Evolutionary conservation across 2,113 vertebrate species (phyloP).

Genomic region (Orcinus orca): DNA sequence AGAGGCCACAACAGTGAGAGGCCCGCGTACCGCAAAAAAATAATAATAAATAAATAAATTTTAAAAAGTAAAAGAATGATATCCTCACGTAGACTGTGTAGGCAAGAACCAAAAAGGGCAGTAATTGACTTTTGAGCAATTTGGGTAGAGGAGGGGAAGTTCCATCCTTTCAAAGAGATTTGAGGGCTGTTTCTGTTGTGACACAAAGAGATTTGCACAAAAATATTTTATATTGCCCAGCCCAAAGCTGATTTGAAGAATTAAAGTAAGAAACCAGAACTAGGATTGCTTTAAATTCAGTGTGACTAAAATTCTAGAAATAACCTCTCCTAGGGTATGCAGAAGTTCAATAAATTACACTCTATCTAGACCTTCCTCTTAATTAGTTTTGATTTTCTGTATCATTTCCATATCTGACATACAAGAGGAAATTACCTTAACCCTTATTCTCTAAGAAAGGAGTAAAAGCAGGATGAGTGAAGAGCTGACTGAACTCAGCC

Average conservation of each 20-base stretch:
- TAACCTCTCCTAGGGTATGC: not conserved
- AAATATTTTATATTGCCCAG: slow-evolving; percentile 9
- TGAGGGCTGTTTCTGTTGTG: not conserved
- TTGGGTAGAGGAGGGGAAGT: too few species aligned
- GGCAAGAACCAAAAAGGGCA: not conserved
- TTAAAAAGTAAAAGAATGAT: not conserved
- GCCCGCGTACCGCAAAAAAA: too few species aligned
- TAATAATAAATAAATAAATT: not conserved
- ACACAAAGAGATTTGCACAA: not conserved
- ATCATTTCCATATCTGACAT: not conserved
- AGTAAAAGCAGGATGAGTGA: not conserved
- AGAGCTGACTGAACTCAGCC: not conserved
- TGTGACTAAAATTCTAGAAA: slow-evolving; percentile 11
- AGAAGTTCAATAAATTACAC: not conserved
- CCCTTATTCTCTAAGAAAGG: not conserved
- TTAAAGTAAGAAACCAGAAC: slow-evolving; percentile 5
- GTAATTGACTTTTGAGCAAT: not conserved
- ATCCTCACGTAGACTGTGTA: not conserved
- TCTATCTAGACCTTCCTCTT: not conserved
- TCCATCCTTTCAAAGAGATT: not conserved
- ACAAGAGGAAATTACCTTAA: not conserved
- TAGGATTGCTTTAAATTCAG: not conserved
- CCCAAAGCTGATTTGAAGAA: slow-evolving; percentile 26
- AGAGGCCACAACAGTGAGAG: too few species aligned
- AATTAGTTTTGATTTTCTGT: slow-evolving; percentile 15